Percentiles rank a stretch among this genome's conserved stretches.
phyloP scores from a whole-genome alignment of 1,140 invertebrate species.

The Aradophagus sp. region DNA sequence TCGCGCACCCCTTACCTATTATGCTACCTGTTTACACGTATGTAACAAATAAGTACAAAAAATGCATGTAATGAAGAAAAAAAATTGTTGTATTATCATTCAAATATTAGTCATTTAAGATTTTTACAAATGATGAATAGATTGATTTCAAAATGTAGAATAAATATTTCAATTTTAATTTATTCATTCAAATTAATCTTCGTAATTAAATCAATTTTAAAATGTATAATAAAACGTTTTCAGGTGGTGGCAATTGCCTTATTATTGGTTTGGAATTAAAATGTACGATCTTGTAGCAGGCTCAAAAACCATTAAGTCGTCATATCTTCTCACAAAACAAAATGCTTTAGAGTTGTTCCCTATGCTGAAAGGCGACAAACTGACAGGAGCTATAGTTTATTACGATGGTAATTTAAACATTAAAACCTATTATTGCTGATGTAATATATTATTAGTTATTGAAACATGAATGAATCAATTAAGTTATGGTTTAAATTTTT shows the following conservation, averaged over 20 bases:
- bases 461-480: no score
- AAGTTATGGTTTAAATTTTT: background rate
- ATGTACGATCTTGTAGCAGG: constrained; percentile 98
- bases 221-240: no score
- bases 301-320: constrained; percentile 93
- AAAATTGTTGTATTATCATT: constrained; percentile 33
- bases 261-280: constrained; percentile 99
- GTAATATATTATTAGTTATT: no score
- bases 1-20: constrained; percentile 97
- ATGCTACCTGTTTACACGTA: constrained; percentile 98
- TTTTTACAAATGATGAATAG: no score
- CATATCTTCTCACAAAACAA: constrained; percentile 94
- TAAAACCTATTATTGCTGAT: no score
- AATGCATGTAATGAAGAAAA: background rate
- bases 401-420: constrained; percentile 93
- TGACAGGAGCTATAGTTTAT: constrained; percentile 98
- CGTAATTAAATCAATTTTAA: no score
- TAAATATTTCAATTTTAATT: no score
- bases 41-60: constrained; percentile 25
- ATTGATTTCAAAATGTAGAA: no score
- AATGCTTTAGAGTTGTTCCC: constrained; percentile 97
- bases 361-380: constrained; percentile 94
- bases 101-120: no score
- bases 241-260: constrained; percentile 99
- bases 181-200: no score